Evolutionary conservation across 2,113 vertebrate genomes (phyloP).

Genomic region (Heterotis niloticus): DNA sequence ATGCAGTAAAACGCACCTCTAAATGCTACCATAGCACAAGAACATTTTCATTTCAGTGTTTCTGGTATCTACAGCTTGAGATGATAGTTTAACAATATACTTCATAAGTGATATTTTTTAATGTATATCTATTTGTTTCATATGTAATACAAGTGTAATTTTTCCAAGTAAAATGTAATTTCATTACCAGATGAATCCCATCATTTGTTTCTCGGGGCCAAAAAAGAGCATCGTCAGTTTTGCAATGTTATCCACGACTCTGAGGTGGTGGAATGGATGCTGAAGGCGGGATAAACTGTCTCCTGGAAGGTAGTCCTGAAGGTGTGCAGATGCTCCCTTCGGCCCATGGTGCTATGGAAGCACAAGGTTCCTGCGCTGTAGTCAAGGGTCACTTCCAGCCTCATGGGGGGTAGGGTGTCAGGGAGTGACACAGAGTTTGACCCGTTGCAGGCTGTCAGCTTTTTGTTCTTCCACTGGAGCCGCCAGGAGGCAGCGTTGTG

Average conservation of each 20-base stretch:
- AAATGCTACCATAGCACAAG: too few species aligned
- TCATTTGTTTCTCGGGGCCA: too few species aligned
- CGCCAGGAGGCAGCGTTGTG: conserved; percentile 63
- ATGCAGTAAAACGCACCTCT: too few species aligned
- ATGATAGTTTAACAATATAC: too few species aligned
- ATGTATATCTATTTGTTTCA: too few species aligned
- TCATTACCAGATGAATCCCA: too few species aligned
- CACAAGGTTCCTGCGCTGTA: conserved; percentile 51
- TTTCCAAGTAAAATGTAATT: too few species aligned
- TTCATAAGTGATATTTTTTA: too few species aligned
- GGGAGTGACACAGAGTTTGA: conserved; percentile 43
- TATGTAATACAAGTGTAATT: too few species aligned
- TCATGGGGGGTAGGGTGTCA: conserved; percentile 35
- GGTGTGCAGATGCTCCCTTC: conserved; percentile 57
- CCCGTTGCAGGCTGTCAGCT: conserved; percentile 56
- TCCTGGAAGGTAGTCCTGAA: conserved; percentile 57
- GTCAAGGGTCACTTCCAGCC: conserved; percentile 55
- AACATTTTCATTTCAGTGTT: too few species aligned
- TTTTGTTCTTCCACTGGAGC: conserved; percentile 62
- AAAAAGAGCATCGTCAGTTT: conserved; percentile 19
- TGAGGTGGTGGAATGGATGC: conserved; percentile 57
- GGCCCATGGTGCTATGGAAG: conserved; percentile 51
- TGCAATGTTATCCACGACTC: conserved; percentile 65
- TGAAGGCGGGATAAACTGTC: conserved; percentile 57
- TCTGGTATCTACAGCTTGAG: too few species aligned